Percentiles rank a stretch among this genome's conserved stretches.
These are phyloP conservation scores for Taeniopygia guttata DNA, from an alignment of 2,797 vertebrate genomes.

Conservation along the genomic window DNA sequence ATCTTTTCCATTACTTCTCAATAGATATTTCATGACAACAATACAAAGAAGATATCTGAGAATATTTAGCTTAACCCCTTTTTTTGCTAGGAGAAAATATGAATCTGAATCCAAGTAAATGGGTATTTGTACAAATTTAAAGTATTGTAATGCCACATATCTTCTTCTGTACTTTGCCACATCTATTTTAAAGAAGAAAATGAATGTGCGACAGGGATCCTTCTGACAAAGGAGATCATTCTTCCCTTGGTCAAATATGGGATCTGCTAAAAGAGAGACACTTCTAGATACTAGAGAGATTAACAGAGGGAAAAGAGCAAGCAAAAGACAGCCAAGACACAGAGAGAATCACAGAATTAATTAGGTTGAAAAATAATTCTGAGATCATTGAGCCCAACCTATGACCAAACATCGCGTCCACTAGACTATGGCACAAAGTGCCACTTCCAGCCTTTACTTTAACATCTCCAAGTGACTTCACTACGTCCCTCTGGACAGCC, in stretches of 20 bases:
- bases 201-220: neutral
- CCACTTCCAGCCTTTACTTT: neutral
- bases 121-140: neutral
- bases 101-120: neutral
- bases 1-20: neutral
- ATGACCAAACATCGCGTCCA: neutral
- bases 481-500: too few species aligned
- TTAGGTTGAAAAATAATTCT: neutral
- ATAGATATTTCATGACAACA: neutral
- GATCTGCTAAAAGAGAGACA: neutral
- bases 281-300: neutral
- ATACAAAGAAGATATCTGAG: neutral
- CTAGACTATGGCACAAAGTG: neutral
- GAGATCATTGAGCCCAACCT: neutral
- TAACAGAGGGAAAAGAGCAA: neutral
- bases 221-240: neutral
- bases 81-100: neutral
- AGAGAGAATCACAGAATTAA: neutral
- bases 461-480: neutral
- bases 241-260: neutral
- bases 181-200: neutral
- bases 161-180: neutral
- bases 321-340: neutral
- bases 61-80: neutral
- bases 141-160: neutral